Base-by-base conservation (phyloP, 2,113 vertebrate genomes). In the Ramphastos sulfuratus region DNA sequence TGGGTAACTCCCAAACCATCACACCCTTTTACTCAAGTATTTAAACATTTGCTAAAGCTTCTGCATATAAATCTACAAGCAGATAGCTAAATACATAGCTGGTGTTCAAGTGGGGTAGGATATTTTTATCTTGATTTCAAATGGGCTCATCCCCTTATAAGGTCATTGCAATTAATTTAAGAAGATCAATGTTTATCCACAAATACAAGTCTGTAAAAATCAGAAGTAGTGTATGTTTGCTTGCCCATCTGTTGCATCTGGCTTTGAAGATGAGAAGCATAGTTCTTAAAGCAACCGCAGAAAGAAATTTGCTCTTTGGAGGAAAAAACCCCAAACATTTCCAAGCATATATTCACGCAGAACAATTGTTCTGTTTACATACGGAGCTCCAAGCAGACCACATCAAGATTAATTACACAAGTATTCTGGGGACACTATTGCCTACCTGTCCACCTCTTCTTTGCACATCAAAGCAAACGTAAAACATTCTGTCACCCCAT, bases 401-500 rank as follows among this genome's bases (percentile, higher is more conserved):
- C 8, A 55, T 1, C 15, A n/a, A 67, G 19, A 67, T 39, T n/a
- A 31, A 58, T 52, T 15, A 60, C 13, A 76, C 27, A 25, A 67
- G 64, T 72, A 56, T 58, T 77, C 12, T 72, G 48, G 48, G 64
- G 46, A 31, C 18, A 19, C 12, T 42, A 52, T 63, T 76, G 95
- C 98, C 95, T 89, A 99, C 99, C 98, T 98, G 98, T 99, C 99
- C 9, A 99, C 98, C 80, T 99, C 98, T 72, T 99, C 97, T 94
- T 99, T 98, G 95, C 98, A 99, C 99, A 99, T 99, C 74, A 98
- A 98, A 92, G 99, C 99, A 97, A 98, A 99, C 0, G 98, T 98
- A 90, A 99, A 99, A 90, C 99, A 99, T 94, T 99, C 99, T 0
- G 99, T 99, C 54, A 99, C 97, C 50, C 99, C 99, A 55, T 99